Evolutionary conservation across 2,113 vertebrate genomes (phyloP).

Genomic region (Pterocles orientalis): DNA sequence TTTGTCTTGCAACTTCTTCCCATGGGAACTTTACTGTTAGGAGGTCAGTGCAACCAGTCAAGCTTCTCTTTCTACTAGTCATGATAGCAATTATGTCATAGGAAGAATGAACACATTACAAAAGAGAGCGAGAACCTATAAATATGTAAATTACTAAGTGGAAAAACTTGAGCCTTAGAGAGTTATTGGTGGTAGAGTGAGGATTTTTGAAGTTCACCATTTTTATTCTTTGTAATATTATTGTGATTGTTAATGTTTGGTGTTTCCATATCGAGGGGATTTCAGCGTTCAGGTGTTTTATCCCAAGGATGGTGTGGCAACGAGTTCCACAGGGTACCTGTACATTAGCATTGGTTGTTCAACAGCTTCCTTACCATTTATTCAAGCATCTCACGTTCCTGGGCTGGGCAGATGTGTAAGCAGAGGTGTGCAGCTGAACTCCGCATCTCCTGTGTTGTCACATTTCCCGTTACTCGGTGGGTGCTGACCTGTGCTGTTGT

Average conservation of each 20-base stretch:
- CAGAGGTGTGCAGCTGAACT: not conserved
- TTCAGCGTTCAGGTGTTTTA: not conserved
- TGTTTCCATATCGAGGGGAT: not conserved
- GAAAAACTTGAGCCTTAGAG: not conserved
- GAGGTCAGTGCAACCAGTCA: not conserved
- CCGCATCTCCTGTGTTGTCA: not conserved
- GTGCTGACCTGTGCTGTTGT: fast-evolving
- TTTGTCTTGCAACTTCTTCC: not conserved
- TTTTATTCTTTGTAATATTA: not conserved
- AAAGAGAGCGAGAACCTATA: not conserved
- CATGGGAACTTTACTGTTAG: not conserved
- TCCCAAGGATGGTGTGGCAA: not conserved
- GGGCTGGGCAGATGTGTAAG: not conserved
- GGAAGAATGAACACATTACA: not conserved
- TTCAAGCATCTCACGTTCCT: not conserved
- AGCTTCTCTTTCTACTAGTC: not conserved
- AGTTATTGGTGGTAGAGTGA: not conserved
- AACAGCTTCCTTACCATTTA: not conserved
- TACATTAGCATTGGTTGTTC: not conserved
- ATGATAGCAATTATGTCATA: not conserved
- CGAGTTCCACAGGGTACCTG: not conserved
- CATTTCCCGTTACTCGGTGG: not conserved
- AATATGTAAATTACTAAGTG: not conserved
- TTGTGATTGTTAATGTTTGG: not conserved
- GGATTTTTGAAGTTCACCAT: not conserved